Conservation (phyloP, 2,113 vertebrate genomes). For the Saiga tatarica region DNA sequence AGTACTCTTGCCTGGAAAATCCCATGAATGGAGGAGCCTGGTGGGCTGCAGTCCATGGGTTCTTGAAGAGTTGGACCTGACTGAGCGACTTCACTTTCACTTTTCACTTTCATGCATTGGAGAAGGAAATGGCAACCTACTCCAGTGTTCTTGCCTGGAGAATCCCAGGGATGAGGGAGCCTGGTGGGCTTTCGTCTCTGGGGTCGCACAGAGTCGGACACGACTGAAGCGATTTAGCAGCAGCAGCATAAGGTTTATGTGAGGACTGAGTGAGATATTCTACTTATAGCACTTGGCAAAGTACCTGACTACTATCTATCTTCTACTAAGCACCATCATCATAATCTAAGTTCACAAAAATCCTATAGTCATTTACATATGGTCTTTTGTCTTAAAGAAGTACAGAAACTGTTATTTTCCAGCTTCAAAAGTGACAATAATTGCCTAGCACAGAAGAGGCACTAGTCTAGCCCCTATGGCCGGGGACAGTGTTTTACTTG, state of each 20-base stretch:
- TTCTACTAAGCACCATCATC: no score
- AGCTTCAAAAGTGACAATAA: neutral
- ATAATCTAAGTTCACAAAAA: neutral
- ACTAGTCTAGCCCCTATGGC: neutral
- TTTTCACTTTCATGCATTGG: no score
- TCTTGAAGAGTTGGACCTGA: fast-evolving
- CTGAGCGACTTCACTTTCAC: no score
- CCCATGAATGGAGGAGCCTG: no score
- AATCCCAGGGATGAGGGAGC: no score
- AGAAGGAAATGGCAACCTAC: no score
- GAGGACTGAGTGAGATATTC: neutral
- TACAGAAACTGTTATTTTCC: neutral
- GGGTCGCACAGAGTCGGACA: no score
- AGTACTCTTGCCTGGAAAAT: no score
- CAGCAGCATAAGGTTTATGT: neutral
- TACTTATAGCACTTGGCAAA: neutral
- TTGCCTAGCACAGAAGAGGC: neutral
- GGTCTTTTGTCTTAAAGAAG: neutral
- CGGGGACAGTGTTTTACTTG: neutral
- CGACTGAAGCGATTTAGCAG: no score
- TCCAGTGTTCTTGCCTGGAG: no score
- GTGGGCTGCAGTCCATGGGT: no score
- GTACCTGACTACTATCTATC: neutral
- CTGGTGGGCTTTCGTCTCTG: no score
- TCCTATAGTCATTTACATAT: neutral